Conservation (phyloP, 2,797 vertebrate species). For the Adrianichthys oophorus region DNA sequence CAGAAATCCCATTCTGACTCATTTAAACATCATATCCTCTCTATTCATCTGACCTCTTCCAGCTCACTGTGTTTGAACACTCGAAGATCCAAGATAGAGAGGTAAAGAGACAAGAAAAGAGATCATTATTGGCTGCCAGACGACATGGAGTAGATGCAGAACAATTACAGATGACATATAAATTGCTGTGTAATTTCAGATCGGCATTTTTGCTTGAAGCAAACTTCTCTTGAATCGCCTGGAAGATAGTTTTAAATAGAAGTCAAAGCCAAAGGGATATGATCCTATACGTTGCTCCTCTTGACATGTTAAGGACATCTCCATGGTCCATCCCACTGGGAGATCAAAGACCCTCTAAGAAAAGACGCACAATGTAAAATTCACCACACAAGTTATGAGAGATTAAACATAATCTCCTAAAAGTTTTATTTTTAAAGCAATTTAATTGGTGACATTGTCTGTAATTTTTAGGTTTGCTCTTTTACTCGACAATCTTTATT, state of each 20-base stretch:
- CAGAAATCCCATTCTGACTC: conserved; percentile 36
- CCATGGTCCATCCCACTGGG: conserved; percentile 45
- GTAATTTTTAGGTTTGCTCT: too few relatives aligned
- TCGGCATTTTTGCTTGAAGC: conserved; percentile 65
- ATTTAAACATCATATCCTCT: conserved; percentile 19
- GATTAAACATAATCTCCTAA: background rate
- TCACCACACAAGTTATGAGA: background rate
- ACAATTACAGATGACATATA: conserved; percentile 80
- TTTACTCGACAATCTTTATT: too few relatives aligned
- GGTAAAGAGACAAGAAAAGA: conserved; percentile 52
- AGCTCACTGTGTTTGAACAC: conserved; percentile 39
- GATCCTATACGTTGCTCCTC: conserved; percentile 62
- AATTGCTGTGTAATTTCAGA: conserved; percentile 85
- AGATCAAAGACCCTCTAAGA: conserved; percentile 65
- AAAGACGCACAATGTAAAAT: conserved; percentile 5
- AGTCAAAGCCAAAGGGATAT: conserved; percentile 53
- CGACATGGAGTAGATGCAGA: conserved; percentile 61
- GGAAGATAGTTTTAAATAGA: conserved; percentile 73
- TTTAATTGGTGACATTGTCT: too few relatives aligned
- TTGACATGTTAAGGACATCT: conserved; percentile 57
- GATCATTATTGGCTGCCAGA: conserved; percentile 79
- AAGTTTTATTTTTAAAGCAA: background rate
- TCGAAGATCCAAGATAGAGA: conserved; percentile 56
- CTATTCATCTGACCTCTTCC: conserved; percentile 41
- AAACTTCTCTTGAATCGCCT: conserved; percentile 73